These are phyloP conservation scores for Ormyrus labotus DNA, from an alignment of 2,888 invertebrate genomes.

Conservation along the genomic window DNA sequence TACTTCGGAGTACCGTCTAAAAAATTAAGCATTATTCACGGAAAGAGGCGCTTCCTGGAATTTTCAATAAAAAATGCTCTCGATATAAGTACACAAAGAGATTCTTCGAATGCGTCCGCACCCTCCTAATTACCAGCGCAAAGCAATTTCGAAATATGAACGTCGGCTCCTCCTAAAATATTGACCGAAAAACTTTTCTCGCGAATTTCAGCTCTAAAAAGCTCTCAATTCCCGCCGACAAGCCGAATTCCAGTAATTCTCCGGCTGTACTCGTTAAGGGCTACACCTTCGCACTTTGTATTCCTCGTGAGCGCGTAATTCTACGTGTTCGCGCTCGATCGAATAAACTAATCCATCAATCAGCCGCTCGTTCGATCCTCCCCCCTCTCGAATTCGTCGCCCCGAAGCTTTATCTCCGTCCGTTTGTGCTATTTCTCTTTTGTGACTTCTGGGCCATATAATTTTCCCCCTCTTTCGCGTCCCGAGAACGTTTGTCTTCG, in stretches of 20 bases:
- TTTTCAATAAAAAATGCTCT: too few species aligned
- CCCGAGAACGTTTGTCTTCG: neutral
- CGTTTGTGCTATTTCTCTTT: too few species aligned
- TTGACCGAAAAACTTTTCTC: constrained; percentile 17
- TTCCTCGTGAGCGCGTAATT: neutral
- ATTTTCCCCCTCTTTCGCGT: constrained; percentile 2
- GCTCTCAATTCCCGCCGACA: neutral
- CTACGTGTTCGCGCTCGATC: constrained; percentile 5
- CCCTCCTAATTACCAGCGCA: too few species aligned
- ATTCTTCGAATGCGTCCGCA: too few species aligned
- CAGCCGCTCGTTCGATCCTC: neutral
- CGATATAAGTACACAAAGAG: too few species aligned
- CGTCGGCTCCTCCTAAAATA: neutral
- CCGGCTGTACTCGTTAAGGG: constrained; percentile 9
- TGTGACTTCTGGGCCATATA: neutral
- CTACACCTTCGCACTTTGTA: constrained; percentile 13
- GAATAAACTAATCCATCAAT: constrained; percentile 45
- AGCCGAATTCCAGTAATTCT: constrained; percentile 25
- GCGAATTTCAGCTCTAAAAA: constrained; percentile 3
- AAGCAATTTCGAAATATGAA: too few species aligned
- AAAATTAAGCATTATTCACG: too few species aligned
- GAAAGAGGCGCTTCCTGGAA: too few species aligned
- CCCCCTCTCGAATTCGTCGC: neutral
- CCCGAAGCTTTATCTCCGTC: too few species aligned
- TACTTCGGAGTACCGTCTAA: too few species aligned